Conservation (phyloP, 1,140 invertebrate species). For the Stegodyphus mimosarum region DNA sequence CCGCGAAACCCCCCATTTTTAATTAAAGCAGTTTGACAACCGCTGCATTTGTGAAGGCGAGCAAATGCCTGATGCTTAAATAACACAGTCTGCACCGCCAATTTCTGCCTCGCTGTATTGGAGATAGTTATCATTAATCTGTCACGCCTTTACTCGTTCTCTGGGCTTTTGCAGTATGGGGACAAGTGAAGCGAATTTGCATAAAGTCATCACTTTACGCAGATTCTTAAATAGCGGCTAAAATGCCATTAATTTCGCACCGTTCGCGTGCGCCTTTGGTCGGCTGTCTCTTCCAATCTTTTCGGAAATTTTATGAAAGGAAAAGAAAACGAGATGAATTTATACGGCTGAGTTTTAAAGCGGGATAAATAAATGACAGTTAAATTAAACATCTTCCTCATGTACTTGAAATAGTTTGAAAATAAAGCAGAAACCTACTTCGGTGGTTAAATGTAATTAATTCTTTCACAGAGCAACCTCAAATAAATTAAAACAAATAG, state of each 20-base stretch:
- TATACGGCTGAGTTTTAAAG: no score
- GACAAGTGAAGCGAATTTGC: conserved; percentile 27
- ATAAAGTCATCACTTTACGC: conserved; percentile 34
- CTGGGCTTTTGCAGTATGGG: neutral
- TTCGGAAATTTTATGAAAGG: no score
- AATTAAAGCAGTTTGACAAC: conserved; percentile 38
- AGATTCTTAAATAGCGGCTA: conserved; percentile 4
- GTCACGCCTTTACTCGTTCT: neutral
- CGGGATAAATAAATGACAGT: no score
- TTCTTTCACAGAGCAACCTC: no score
- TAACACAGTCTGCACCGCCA: conserved; percentile 36
- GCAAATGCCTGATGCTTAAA: conserved; percentile 24
- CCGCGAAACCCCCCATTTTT: conserved; percentile 36
- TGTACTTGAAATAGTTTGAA: conserved; percentile 13
- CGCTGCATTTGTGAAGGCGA: neutral
- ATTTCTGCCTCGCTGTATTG: conserved; percentile 25
- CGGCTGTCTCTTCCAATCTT: no score
- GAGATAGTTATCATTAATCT: conserved; percentile 50
- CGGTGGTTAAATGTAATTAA: no score
- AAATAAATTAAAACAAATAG: no score
- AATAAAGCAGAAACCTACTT: no score
- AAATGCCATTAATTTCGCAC: conserved; percentile 34
- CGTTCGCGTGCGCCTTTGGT: no score
- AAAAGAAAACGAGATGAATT: neutral
- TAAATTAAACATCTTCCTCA: neutral